Percentiles rank a stretch among this genome's conserved stretches.
Evolutionary conservation across 2,113 vertebrate species (phyloP).

Genomic region (Trichechus manatus): DNA sequence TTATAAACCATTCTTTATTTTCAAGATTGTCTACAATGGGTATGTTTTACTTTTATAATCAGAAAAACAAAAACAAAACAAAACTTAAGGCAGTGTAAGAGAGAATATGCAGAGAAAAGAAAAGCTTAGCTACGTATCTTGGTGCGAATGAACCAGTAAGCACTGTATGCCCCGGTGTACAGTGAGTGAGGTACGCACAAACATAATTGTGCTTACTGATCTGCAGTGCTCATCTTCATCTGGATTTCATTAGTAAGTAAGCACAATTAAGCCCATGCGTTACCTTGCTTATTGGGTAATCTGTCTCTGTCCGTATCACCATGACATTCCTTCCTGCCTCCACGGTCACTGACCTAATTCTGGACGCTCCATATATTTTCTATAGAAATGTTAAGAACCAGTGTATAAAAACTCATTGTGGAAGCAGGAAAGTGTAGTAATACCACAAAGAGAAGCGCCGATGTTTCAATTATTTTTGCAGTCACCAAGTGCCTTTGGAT

Average conservation of each 20-base stretch:
- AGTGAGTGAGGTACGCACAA: too few relatives aligned
- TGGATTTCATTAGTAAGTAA: too few relatives aligned
- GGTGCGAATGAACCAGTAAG: too few relatives aligned
- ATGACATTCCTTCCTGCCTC: not conserved
- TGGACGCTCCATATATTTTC: rapidly evolving
- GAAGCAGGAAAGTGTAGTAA: not conserved
- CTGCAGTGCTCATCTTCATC: too few relatives aligned
- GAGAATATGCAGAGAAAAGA: not conserved
- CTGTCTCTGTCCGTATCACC: too few relatives aligned
- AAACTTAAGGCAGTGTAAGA: not conserved
- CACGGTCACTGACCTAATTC: not conserved
- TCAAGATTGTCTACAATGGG: not conserved
- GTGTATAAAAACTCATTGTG: not conserved
- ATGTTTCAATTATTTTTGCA: too few relatives aligned
- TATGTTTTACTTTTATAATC: not conserved
- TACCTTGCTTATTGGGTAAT: too few relatives aligned
- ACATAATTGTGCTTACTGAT: too few relatives aligned
- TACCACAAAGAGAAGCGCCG: rapidly evolving
- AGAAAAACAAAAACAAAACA: not conserved
- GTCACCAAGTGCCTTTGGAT: not conserved
- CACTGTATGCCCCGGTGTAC: too few relatives aligned
- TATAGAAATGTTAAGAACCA: not conserved
- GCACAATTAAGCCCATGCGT: too few relatives aligned
- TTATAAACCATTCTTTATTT: not conserved
- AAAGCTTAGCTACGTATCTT: not conserved